Conservation (phyloP, 1,140 invertebrate species). For the Meteorus sp. region DNA sequence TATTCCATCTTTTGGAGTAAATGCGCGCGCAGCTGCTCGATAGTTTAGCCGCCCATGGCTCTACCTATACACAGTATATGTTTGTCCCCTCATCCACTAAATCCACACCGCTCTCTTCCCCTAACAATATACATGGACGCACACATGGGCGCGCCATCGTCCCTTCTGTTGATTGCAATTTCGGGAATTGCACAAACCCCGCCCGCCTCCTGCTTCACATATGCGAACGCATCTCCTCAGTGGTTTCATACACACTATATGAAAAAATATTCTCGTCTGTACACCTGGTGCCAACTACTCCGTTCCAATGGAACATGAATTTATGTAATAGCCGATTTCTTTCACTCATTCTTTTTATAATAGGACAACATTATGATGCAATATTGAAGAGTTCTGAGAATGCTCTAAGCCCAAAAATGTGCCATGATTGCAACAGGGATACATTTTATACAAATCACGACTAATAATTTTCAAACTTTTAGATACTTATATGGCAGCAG, state of each 20-base stretch:
- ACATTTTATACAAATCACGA: too few relatives aligned
- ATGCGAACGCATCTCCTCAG: slow-evolving; percentile 47
- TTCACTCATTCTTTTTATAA: too few relatives aligned
- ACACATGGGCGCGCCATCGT: slow-evolving; percentile 12
- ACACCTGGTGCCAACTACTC: not conserved
- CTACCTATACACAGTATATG: slow-evolving; percentile 26
- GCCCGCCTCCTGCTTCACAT: slow-evolving; percentile 16
- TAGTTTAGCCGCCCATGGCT: slow-evolving; percentile 39
- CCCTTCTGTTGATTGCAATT: slow-evolving; percentile 24
- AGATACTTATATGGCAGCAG: too few relatives aligned
- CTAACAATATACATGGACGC: too few relatives aligned
- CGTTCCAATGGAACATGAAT: too few relatives aligned
- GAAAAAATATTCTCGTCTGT: slow-evolving; percentile 4
- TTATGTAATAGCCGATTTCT: too few relatives aligned
- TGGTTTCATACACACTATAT: slow-evolving; percentile 20
- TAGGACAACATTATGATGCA: too few relatives aligned
- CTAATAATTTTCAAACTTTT: too few relatives aligned
- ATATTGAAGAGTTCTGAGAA: too few relatives aligned
- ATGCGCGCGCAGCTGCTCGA: slow-evolving; percentile 58
- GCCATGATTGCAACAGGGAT: too few relatives aligned
- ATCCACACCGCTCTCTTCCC: slow-evolving; percentile 5
- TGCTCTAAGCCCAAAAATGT: too few relatives aligned
- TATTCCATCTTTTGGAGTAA: slow-evolving; percentile 20
- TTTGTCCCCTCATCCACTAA: slow-evolving; percentile 6
- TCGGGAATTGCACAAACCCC: slow-evolving; percentile 23